phyloP scores from a whole-genome alignment of 2,888 invertebrate species.

The Lottia scabra region DNA sequence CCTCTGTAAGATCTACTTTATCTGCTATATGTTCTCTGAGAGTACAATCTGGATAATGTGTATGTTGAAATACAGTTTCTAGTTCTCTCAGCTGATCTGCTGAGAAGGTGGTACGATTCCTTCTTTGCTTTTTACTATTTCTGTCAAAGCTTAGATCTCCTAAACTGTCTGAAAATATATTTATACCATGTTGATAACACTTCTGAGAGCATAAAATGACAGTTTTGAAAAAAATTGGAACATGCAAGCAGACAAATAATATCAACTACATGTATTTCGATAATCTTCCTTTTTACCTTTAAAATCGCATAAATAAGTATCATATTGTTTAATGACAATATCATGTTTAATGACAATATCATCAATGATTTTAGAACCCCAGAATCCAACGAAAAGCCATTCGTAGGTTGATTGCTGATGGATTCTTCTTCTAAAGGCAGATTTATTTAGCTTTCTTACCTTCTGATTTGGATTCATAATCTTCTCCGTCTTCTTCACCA shows the following conservation, averaged over 20 bases:
- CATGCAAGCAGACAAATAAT: too few relatives aligned
- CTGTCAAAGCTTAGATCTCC: constrained; percentile 2
- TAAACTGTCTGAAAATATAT: background rate
- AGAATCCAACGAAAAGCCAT: too few relatives aligned
- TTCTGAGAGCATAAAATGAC: too few relatives aligned
- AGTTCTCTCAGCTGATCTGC: constrained; percentile 61
- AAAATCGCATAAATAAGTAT: too few relatives aligned
- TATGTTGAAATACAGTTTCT: constrained; percentile 60
- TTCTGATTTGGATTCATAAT: constrained; percentile 1
- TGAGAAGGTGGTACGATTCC: constrained; percentile 62
- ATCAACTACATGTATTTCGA: too few relatives aligned
- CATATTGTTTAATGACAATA: too few relatives aligned
- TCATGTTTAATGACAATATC: too few relatives aligned
- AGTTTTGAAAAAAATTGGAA: too few relatives aligned
- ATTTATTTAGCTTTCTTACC: background rate
- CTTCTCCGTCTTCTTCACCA: background rate
- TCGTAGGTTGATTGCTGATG: too few relatives aligned
- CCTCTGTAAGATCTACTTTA: constrained; percentile 61
- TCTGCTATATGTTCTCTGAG: constrained; percentile 63
- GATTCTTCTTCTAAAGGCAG: too few relatives aligned
- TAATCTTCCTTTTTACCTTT: too few relatives aligned
- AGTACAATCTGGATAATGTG: constrained; percentile 64
- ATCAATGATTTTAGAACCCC: too few relatives aligned
- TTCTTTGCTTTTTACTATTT: constrained; percentile 52
- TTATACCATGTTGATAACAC: background rate